phyloP scores from a whole-genome alignment of 2,888 invertebrate species.

The Timandra comae region DNA sequence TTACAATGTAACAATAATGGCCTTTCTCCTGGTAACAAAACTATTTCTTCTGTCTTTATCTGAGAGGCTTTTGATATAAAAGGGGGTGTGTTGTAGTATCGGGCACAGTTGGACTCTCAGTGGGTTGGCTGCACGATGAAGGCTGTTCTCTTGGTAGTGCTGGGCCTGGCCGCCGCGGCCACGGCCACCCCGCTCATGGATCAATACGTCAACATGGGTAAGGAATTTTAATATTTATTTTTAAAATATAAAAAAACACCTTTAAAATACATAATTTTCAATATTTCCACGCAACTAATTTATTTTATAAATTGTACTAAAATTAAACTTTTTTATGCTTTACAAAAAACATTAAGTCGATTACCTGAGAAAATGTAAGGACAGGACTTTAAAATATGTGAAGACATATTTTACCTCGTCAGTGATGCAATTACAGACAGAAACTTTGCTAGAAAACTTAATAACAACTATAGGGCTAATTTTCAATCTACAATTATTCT shows the following conservation, averaged over 20 bases:
- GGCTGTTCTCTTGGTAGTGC: conserved; percentile 39
- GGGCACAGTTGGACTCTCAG: conserved; percentile 45
- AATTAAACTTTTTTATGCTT: conserved; percentile 6
- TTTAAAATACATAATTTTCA: not conserved
- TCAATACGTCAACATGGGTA: conserved; percentile 33
- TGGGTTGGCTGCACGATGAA: conserved; percentile 54
- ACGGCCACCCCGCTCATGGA: conserved; percentile 46
- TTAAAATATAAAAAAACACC: not conserved
- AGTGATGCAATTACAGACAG: no score
- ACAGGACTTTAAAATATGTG: no score
- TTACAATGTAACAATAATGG: not conserved
- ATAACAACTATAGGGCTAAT: no score
- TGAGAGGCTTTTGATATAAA: conserved; percentile 35
- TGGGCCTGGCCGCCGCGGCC: conserved; percentile 54
- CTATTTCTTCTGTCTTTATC: conserved; percentile 8
- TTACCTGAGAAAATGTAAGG: no score
- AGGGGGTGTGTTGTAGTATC: conserved; percentile 14
- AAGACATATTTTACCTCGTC: no score
- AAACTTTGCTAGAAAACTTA: no score
- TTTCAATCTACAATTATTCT: no score
- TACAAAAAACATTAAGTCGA: conserved; percentile 44
- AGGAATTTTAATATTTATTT: conserved; percentile 18
- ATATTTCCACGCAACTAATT: no score
- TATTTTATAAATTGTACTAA: no score
- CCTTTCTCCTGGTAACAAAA: conserved; percentile 5